Conservation (phyloP, 2,113 vertebrate species). For the Theristicus caerulescens region DNA sequence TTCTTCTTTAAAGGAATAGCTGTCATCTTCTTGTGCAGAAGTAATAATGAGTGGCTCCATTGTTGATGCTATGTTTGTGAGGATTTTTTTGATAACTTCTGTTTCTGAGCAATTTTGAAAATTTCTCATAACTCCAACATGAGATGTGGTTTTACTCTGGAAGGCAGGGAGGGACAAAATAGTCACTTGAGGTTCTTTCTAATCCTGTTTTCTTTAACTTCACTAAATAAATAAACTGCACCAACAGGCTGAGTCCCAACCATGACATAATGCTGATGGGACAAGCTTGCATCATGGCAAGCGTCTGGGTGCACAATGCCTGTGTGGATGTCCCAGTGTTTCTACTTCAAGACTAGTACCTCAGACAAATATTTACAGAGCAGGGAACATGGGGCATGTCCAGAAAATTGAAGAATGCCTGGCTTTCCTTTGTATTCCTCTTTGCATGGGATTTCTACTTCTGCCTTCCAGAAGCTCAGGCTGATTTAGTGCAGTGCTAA, state of each 20-base stretch:
- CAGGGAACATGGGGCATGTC: not conserved
- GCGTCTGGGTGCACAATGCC: not conserved
- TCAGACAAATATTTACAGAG: not conserved
- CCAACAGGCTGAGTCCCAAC: not conserved
- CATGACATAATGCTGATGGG: not conserved
- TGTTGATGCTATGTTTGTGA: not conserved
- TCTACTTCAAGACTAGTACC: not conserved
- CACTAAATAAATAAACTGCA: not conserved
- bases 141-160: not conserved
- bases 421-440: not conserved
- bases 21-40: not conserved
- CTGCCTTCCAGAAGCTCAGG: not conserved
- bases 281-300: not conserved
- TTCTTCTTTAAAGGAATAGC: not conserved
- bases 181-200: not conserved
- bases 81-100: not conserved
- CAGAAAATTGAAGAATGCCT: not conserved
- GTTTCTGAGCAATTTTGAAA: not conserved
- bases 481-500: not conserved
- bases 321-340: not conserved
- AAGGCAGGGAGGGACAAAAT: not conserved
- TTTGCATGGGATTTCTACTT: not conserved
- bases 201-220: not conserved
- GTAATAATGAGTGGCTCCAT: not conserved
- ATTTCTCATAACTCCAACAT: not conserved